Percentiles rank a stretch among this genome's conserved stretches.
These are phyloP conservation scores for Pteronura brasiliensis DNA, from an alignment of 2,113 vertebrate species.

Conservation along the genomic window DNA sequence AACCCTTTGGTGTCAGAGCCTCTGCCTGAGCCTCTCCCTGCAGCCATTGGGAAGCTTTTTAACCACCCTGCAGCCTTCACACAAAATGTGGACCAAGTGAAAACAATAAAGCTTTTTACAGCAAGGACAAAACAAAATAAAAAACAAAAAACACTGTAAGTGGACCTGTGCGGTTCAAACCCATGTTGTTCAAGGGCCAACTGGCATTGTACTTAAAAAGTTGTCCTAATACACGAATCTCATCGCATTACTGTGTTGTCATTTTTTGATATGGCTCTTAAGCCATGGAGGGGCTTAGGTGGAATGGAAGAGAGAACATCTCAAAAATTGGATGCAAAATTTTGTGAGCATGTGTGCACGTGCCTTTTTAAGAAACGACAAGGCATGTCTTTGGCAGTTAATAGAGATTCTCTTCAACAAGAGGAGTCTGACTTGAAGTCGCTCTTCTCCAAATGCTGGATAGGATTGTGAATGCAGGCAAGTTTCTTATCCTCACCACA, in stretches of 20 bases:
- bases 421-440: not conserved
- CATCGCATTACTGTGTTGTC: not conserved
- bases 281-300: not conserved
- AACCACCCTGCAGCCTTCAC: not conserved
- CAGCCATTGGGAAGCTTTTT: not conserved
- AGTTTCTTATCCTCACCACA: not conserved
- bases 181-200: not conserved
- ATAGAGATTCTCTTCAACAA: not conserved
- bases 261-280: not conserved
- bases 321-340: not conserved
- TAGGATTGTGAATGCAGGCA: not conserved
- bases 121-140: not conserved
- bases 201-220: not conserved
- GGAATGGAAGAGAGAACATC: not conserved
- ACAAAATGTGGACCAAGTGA: not conserved
- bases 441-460: not conserved
- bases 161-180: not conserved
- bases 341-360: not conserved
- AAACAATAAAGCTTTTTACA: not conserved
- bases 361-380: not conserved
- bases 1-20: not conserved
- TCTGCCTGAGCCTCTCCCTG: not conserved
- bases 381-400: not conserved
- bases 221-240: not conserved
- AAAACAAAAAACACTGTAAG: not conserved